phyloP scores from a whole-genome alignment of 1,140 invertebrate species.

The Lepeophtheirus salmonis region DNA sequence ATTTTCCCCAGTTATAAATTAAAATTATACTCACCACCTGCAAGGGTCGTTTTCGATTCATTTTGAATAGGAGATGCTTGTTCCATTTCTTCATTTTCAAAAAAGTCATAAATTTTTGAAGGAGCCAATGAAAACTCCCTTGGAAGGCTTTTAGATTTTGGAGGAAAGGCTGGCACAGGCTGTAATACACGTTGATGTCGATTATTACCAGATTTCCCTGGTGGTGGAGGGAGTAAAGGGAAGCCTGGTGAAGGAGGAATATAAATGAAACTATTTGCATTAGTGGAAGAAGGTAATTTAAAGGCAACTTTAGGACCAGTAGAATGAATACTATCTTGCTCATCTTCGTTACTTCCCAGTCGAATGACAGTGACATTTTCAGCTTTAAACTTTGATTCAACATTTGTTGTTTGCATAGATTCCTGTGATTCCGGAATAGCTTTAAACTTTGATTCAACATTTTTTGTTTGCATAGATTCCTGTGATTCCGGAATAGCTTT shows the following conservation, averaged over 20 bases:
- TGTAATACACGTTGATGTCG: not conserved
- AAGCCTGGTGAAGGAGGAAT: not conserved
- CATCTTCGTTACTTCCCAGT: no score
- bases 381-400: no score
- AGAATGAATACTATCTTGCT: no score
- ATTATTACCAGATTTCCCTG: not conserved
- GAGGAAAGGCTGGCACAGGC: not conserved
- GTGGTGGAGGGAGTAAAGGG: constrained; percentile 16
- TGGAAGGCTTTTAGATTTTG: constrained; percentile 15
- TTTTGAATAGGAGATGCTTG: not conserved
- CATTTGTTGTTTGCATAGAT: no score
- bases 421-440: no score
- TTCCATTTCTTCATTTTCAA: not conserved
- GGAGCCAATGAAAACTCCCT: constrained; percentile 2
- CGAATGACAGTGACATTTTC: no score
- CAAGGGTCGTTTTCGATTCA: not conserved
- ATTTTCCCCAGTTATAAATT: not conserved
- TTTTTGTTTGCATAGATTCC: no score
- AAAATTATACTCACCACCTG: not conserved
- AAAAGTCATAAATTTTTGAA: constrained; percentile 5
- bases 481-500: no score
- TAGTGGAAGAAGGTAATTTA: not conserved
- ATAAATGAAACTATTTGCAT: not conserved
- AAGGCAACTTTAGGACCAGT: no score
- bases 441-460: no score